These are phyloP conservation scores for Muraenolepis orangiensis DNA, from an alignment of 2,797 vertebrate species.

Conservation along the genomic window DNA sequence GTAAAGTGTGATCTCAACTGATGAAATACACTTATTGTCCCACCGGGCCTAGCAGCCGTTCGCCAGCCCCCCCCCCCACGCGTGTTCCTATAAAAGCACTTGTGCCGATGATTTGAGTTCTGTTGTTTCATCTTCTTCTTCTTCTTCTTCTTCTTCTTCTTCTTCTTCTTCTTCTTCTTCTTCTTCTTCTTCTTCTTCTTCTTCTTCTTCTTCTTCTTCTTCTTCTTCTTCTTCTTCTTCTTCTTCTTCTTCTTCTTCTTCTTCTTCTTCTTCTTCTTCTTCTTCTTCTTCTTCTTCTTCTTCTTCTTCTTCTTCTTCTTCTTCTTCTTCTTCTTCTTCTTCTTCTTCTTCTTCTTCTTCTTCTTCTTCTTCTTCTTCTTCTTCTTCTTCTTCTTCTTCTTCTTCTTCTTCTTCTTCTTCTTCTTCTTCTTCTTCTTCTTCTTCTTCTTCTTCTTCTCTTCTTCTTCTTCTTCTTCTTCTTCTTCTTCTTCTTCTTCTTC, in stretches of 20 bases:
- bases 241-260: constrained; percentile 9
- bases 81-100: background rate
- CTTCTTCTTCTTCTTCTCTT: too few relatives aligned
- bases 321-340: background rate
- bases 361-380: constrained; percentile 9
- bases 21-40: background rate
- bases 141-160: background rate
- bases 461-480: background rate
- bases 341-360: background rate
- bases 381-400: background rate
- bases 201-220: background rate
- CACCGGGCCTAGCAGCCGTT: too few relatives aligned
- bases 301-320: constrained; percentile 9
- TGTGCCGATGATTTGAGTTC: background rate
- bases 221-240: background rate
- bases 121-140: background rate
- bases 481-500: constrained; percentile 1
- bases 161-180: background rate
- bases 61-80: background rate
- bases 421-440: constrained; percentile 9
- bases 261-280: background rate
- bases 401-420: background rate
- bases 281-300: background rate
- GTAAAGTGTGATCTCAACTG: background rate
- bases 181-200: constrained; percentile 9